These are phyloP conservation scores for Pediacus dermestoides DNA, from an alignment of 2,888 invertebrate genomes.

Conservation along the genomic window DNA sequence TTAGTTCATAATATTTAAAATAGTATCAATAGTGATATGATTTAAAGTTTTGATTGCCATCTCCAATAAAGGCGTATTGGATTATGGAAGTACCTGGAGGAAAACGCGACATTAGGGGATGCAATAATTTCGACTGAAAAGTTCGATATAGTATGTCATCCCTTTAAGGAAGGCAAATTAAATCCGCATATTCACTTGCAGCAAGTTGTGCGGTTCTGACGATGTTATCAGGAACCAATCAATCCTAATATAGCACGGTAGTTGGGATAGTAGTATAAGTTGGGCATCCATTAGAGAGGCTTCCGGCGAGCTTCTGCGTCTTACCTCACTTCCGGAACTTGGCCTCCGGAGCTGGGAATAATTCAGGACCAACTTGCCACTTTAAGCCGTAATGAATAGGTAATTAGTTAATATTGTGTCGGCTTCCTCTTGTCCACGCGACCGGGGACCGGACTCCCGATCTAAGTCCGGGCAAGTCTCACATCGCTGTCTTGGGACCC, in stretches of 20 bases:
- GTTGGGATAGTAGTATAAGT: conserved; percentile 30
- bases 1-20: too few species aligned
- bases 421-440: conserved; percentile 49
- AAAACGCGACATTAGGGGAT: too few species aligned
- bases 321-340: conserved; percentile 50
- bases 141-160: background rate
- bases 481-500: conserved; percentile 46
- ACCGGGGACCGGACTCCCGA: conserved; percentile 29
- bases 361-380: conserved; percentile 53
- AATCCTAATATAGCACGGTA: conserved; percentile 46
- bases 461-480: conserved; percentile 34
- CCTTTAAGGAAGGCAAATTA: conserved; percentile 4
- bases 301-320: conserved; percentile 48
- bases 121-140: too few species aligned
- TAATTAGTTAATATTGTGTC: conserved; percentile 52
- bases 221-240: conserved; percentile 39
- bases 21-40: too few species aligned
- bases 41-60: too few species aligned
- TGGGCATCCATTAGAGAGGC: conserved; percentile 45
- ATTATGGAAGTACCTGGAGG: too few species aligned
- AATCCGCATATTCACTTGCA: conserved; percentile 2
- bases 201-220: conserved; percentile 2
- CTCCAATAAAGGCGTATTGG: too few species aligned
- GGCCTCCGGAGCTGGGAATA: conserved; percentile 48
- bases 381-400: conserved; percentile 54